Conservation (phyloP, 30 jellyfish, hydroid and myxozoan genomes). For the Turritopsis rubra region DNA sequence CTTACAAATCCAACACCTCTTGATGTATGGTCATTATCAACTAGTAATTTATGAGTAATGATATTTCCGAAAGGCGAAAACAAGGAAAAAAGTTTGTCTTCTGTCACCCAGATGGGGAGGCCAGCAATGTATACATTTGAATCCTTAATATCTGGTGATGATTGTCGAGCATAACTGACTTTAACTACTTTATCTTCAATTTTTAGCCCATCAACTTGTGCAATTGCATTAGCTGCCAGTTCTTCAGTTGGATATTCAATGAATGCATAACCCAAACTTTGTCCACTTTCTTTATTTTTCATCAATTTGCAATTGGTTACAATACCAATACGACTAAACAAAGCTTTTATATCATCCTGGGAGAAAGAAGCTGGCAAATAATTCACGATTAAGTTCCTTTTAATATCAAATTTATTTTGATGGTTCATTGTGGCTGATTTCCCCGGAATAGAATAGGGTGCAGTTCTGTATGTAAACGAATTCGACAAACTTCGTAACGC, state of each 20-base stretch:
- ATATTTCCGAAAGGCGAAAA: conserved; percentile 86
- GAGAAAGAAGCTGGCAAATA: conserved; percentile 77
- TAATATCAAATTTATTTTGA: conserved; percentile 19
- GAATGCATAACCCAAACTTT: conserved; percentile 95
- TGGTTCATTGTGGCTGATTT: neutral
- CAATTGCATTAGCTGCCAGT: conserved; percentile 82
- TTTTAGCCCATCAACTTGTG: conserved; percentile 69
- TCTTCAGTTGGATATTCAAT: conserved; percentile 66
- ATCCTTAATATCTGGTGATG: conserved; percentile 87
- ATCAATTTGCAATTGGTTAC: conserved; percentile 90
- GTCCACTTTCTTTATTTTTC: conserved; percentile 67
- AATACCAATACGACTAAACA: conserved; percentile 88
- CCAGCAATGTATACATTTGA: conserved; percentile 94
- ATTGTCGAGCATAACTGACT: conserved; percentile 98
- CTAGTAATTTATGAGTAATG: conserved; percentile 82
- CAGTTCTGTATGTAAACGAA: neutral
- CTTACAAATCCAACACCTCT: conserved; percentile 98
- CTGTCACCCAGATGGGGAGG: conserved; percentile 79
- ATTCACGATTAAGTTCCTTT: conserved; percentile 78
- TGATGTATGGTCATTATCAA: conserved; percentile 62
- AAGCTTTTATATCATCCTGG: conserved; percentile 76
- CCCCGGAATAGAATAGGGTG: conserved; percentile 28
- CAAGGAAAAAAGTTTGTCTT: conserved; percentile 58
- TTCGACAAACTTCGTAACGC: conserved; percentile 24
- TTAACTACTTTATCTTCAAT: conserved; percentile 71